Evolutionary conservation across 2,113 vertebrate genomes (phyloP).

Genomic region (Psilopogon haemacephalus): DNA sequence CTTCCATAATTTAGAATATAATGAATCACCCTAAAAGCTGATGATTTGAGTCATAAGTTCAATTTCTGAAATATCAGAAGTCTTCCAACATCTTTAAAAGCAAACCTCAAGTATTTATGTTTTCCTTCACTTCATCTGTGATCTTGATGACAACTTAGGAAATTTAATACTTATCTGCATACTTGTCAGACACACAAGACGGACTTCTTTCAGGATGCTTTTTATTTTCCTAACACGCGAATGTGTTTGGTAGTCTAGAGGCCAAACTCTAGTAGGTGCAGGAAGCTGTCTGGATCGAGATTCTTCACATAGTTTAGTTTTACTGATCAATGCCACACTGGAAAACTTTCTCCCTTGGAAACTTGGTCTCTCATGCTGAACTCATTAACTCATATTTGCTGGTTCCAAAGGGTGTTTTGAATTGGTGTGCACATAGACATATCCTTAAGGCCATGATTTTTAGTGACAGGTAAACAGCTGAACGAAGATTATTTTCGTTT

Average conservation of each 20-base stretch:
- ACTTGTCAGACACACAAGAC: background rate
- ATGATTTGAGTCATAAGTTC: background rate
- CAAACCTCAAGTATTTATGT: background rate
- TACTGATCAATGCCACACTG: background rate
- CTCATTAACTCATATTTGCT: background rate
- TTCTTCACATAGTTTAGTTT: background rate
- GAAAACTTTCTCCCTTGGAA: background rate
- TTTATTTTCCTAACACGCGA: background rate
- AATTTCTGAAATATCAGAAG: background rate
- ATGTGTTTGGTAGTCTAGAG: background rate
- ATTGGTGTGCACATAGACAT: background rate
- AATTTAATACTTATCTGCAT: background rate
- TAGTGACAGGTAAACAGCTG: background rate
- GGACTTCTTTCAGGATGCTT: background rate
- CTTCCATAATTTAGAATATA: background rate
- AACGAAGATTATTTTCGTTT: background rate
- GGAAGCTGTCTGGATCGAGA: background rate
- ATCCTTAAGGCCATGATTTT: background rate
- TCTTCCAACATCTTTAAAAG: background rate
- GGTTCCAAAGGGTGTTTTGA: background rate
- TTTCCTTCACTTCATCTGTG: background rate
- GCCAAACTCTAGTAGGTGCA: background rate
- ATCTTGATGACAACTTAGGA: background rate
- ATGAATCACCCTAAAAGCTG: background rate
- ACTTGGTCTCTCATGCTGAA: background rate